Evolutionary conservation across 2,888 invertebrate genomes (phyloP), one percentile per base, ranked within the genome.

Genomic region (Synanthedon tipuliformis): DNA sequence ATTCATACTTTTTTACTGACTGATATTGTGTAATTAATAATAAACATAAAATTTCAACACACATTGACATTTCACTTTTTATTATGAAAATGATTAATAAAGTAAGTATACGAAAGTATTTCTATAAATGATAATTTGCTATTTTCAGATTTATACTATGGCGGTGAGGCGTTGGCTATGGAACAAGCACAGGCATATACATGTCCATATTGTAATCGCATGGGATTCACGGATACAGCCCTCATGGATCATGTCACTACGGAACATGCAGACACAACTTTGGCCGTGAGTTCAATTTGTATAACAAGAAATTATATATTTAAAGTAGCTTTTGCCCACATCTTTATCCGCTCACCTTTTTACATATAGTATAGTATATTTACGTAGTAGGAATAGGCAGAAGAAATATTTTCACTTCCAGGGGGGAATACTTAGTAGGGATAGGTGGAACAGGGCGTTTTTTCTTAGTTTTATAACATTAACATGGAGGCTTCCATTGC

Each of bases 181-280:
- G 98, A 97, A 75, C 95, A 97, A 78, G 96, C 96, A 61, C 97
- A 97, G 86, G 95, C 98, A 60, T 96, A 97, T 84, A 97, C 98
- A 61, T 99, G 99, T 89, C 99, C 99, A 50, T 97, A 96, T 84
- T 99, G 99, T 88, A 95, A 96, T 69, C 93, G 93, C 72, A 95
- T 97, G 95, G 99, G 99, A 53, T 96, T 95, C 81, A 97, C 97
- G 56, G 97, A 98, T 84, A 90, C 93, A 50, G 92, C 95, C 51
- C 90, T 99, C 58, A 94, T 96, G 87, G 95, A 96, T 76, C 96
- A 96, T 82, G 95, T 96, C 54, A 92, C 95, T 56, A 90, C 94
- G 50, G 97, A 97, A 72, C 98, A 99, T 88, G 91, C 94, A 52
- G 97, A 97, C 76, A 94, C 95, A 55, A 93, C 95, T 55, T 90